Conservation (phyloP, 2,113 vertebrate genomes). For the Polypterus senegalus region DNA sequence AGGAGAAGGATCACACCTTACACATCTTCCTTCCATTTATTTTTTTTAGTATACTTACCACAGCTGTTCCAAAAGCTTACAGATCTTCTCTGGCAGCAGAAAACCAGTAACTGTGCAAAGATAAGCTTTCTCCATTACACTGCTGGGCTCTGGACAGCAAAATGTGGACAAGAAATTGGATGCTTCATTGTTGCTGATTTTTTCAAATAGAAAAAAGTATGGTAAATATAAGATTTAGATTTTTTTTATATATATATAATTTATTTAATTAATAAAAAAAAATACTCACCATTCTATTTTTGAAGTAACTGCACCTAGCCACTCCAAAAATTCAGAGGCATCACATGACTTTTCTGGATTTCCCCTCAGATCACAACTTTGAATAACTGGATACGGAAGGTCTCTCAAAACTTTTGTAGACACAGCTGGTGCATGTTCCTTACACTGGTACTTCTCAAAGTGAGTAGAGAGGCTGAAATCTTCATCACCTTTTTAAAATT, state of each 20-base stretch:
- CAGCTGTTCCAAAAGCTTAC: conserved; percentile 56
- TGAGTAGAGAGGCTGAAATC: conserved; percentile 46
- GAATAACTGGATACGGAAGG: conserved; percentile 52
- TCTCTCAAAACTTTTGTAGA: conserved; percentile 32
- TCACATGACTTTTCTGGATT: conserved; percentile 44
- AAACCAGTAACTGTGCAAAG: conserved; percentile 67
- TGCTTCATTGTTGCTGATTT: conserved; percentile 55
- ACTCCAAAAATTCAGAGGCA: conserved; percentile 62
- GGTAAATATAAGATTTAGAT: no score
- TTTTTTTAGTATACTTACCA: conserved; percentile 44
- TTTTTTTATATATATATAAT: no score
- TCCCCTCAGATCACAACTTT: conserved; percentile 40
- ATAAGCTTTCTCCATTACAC: conserved; percentile 33
- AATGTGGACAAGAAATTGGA: conserved; percentile 66
- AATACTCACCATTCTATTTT: conserved; percentile 54
- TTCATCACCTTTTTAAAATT: conserved; percentile 36
- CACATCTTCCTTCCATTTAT: background rate
- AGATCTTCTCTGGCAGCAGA: conserved; percentile 62
- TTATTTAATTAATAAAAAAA: background rate
- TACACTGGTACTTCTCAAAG: conserved; percentile 56
- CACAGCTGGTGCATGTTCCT: conserved; percentile 50
- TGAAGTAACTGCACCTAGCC: conserved; percentile 69
- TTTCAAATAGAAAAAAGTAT: no score
- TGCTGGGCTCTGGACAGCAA: conserved; percentile 59
- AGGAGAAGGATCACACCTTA: no score